phyloP scores from a whole-genome alignment of 2,113 vertebrate species.

The Cavia aperea region DNA sequence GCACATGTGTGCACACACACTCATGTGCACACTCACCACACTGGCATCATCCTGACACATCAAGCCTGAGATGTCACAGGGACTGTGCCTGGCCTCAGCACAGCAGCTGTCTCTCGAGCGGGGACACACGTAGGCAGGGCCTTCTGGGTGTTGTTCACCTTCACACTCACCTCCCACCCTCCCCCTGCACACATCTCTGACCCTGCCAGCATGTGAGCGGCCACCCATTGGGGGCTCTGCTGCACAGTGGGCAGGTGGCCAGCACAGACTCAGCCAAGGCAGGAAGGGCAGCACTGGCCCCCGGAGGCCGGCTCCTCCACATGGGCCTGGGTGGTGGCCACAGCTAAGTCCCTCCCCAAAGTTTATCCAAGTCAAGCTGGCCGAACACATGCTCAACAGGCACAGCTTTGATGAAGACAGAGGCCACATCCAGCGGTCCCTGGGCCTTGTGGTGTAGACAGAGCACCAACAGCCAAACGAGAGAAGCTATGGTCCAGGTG shows the following conservation, averaged over 20 bases:
- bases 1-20: fast-evolving
- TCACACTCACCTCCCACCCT: not conserved
- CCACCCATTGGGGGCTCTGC: fast-evolving
- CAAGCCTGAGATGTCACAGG: fast-evolving
- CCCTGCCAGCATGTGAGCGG: fast-evolving
- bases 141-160: not conserved
- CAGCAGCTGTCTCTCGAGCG: not conserved
- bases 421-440: fast-evolving
- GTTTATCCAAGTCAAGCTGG: not conserved
- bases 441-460: fast-evolving
- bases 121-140: not conserved
- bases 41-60: not conserved
- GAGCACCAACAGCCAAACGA: fast-evolving
- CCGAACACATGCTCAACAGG: fast-evolving
- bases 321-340: fast-evolving
- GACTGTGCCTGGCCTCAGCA: not conserved
- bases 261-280: fast-evolving
- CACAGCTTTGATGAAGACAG: not conserved
- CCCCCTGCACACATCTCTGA: not conserved
- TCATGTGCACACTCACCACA: not conserved
- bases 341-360: not conserved
- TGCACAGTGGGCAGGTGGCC: fast-evolving
- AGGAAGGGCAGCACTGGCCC: not conserved
- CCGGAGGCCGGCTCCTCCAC: fast-evolving
- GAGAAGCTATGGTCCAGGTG: not conserved